A percentile compares a stretch with the other conserved stretches of the same genome.
Conservation (phyloP, 2,797 vertebrate genomes). For the Karalla daura region DNA sequence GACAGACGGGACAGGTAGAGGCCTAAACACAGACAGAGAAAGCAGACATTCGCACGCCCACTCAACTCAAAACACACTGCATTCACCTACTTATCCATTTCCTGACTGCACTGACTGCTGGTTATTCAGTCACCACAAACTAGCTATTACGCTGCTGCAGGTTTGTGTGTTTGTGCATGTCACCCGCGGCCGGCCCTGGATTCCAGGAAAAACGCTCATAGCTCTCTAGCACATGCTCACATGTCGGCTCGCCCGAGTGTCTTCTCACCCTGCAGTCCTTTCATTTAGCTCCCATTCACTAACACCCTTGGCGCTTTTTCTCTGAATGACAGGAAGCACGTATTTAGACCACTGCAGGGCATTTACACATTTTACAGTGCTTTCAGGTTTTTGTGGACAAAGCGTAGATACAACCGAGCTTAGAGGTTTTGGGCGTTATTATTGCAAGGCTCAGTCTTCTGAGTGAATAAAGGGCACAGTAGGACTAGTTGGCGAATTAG, state of each 20-base stretch:
- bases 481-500: constrained; percentile 23
- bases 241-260: constrained; percentile 48
- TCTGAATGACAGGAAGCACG: constrained; percentile 39
- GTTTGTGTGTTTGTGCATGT: constrained; percentile 55
- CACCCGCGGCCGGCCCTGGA: constrained; percentile 39
- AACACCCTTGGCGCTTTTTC: constrained; percentile 18
- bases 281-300: constrained; percentile 39
- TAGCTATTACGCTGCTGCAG: constrained; percentile 51
- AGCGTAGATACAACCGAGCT: constrained; percentile 20
- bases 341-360: constrained; percentile 27
- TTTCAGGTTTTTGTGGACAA: constrained; percentile 24
- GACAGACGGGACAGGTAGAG: constrained; percentile 52
- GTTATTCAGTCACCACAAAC: constrained; percentile 63
- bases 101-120: constrained; percentile 53
- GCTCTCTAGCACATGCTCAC: constrained; percentile 61
- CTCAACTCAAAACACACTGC: constrained; percentile 44
- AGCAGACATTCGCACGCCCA: constrained; percentile 57
- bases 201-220: constrained; percentile 58
- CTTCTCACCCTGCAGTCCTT: constrained; percentile 25
- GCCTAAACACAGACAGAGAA: constrained; percentile 42
- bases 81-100: constrained; percentile 64
- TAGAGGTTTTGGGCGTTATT: constrained; percentile 41
- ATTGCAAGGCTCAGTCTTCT: constrained; percentile 23
- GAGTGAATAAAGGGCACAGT: constrained; percentile 42
- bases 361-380: constrained; percentile 11